These are phyloP conservation scores for Spea bombifrons DNA, from an alignment of 2,113 vertebrate genomes.

Conservation along the genomic window DNA sequence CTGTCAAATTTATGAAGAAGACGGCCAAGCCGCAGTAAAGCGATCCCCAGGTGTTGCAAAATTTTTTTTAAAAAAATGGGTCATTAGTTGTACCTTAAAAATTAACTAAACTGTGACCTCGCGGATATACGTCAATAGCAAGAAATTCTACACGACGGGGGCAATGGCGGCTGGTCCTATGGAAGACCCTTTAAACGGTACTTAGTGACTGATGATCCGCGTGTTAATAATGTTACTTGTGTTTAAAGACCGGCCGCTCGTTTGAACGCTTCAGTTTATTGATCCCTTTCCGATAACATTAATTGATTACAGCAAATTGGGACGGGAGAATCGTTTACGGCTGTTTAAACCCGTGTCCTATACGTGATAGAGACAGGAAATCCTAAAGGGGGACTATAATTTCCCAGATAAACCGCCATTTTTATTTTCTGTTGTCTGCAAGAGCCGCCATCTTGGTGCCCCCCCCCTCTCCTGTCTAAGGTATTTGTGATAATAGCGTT, in stretches of 20 bases:
- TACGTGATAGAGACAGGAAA: too few relatives aligned
- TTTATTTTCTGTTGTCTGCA: too few relatives aligned
- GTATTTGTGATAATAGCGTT: too few relatives aligned
- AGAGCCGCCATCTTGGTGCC: too few relatives aligned
- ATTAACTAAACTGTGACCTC: conserved; percentile 36
- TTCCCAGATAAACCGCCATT: too few relatives aligned
- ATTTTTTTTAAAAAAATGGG: not conserved
- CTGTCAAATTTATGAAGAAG: conserved; percentile 47
- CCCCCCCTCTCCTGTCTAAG: too few relatives aligned
- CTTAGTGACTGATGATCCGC: conserved; percentile 35
- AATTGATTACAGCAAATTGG: conserved; percentile 1
- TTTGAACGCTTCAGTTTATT: conserved; percentile 21
- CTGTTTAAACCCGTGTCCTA: too few relatives aligned
- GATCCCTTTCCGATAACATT: conserved; percentile 25
- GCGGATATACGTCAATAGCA: not conserved
- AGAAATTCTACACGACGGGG: not conserved
- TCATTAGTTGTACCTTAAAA: conserved; percentile 33
- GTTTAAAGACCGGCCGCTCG: conserved; percentile 4
- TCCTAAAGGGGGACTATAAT: too few relatives aligned
- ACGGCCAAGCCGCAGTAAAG: conserved; percentile 24
- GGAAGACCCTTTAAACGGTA: conserved; percentile 13
- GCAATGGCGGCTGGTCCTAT: conserved; percentile 12
- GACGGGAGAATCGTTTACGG: not conserved
- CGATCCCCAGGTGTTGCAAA: conserved; percentile 18
- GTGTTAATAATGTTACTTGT: conserved; percentile 29